Evolutionary conservation across 2,797 vertebrate species (phyloP).

Genomic region (Malacoctenus gilli): DNA sequence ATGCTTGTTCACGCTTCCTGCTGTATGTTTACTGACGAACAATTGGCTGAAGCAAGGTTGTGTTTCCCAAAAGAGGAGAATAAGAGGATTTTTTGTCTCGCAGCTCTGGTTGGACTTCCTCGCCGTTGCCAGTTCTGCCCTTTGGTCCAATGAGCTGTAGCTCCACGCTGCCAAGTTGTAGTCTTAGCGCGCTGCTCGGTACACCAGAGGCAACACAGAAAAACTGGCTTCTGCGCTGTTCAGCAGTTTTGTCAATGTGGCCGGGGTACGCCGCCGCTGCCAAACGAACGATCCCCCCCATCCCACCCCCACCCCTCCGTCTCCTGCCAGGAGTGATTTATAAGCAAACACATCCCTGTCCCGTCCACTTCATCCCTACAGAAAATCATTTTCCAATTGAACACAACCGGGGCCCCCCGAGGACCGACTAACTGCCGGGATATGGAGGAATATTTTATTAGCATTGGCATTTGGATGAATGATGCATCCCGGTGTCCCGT

Average conservation of each 20-base stretch:
- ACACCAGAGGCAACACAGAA: slow-evolving; percentile 46
- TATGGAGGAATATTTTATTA: slow-evolving; percentile 50
- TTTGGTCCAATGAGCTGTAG: slow-evolving; percentile 42
- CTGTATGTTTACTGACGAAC: slow-evolving; percentile 50
- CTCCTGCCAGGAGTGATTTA: slow-evolving; percentile 64
- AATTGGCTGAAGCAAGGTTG: slow-evolving; percentile 35
- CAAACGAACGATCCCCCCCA: slow-evolving; percentile 60
- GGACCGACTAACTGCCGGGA: slow-evolving; percentile 2
- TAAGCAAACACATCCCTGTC: slow-evolving; percentile 46
- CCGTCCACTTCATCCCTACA: slow-evolving; percentile 54
- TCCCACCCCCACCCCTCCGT: too few relatives aligned
- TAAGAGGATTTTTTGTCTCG: background rate
- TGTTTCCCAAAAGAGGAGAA: slow-evolving; percentile 17
- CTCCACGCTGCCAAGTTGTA: slow-evolving; percentile 57
- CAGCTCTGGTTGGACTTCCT: slow-evolving; percentile 10
- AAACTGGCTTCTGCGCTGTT: slow-evolving; percentile 60
- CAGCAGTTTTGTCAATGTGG: slow-evolving; percentile 64
- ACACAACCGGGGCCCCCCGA: slow-evolving; percentile 49
- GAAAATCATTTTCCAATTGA: slow-evolving; percentile 61
- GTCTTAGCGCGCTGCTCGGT: slow-evolving; percentile 47
- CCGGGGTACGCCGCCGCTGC: slow-evolving; percentile 33
- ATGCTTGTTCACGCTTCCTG: slow-evolving; percentile 38
- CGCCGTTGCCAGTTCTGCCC: slow-evolving; percentile 44
- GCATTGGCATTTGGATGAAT: slow-evolving; percentile 35
- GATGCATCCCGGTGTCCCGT: slow-evolving; percentile 38